phyloP scores from a whole-genome alignment of 2,797 vertebrate genomes.

The Mormyrus hasselquistii region DNA sequence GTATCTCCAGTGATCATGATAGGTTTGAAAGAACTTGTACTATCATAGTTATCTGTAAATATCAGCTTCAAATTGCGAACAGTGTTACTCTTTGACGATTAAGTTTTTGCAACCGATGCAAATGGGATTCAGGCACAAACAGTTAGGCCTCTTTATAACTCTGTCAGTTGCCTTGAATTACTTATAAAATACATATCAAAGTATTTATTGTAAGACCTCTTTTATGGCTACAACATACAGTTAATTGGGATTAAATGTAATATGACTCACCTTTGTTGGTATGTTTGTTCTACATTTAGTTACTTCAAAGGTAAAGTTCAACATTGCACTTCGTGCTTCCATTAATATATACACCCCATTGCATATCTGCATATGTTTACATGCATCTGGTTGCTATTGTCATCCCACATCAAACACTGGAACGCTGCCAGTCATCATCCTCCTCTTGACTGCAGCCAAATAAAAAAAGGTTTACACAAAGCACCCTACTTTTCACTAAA shows the following conservation, averaged over 20 bases:
- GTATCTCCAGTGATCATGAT: neutral
- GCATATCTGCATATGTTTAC: slow-evolving; percentile 2
- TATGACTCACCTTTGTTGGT: neutral
- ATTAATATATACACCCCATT: neutral
- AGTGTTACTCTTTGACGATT: neutral
- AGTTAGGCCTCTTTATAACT: neutral
- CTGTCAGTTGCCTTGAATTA: neutral
- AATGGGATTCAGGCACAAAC: neutral
- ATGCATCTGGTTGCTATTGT: neutral
- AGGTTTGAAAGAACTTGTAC: neutral
- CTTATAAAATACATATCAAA: neutral
- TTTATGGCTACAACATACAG: neutral
- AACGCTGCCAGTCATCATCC: neutral
- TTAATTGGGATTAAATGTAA: neutral
- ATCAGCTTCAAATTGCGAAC: neutral
- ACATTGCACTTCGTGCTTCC: neutral
- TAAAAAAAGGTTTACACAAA: slow-evolving; percentile 5
- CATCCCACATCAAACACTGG: neutral
- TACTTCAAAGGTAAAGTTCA: neutral
- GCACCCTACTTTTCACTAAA: slow-evolving; percentile 31
- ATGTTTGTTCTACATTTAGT: neutral
- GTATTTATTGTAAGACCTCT: neutral
- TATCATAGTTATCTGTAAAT: neutral
- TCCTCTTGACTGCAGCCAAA: slow-evolving; percentile 1
- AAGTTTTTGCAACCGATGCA: neutral